Percentiles rank a stretch among this genome's conserved stretches.
Evolutionary conservation across 2,113 vertebrate species (phyloP).

Genomic region (Argyrosomus japonicus): DNA sequence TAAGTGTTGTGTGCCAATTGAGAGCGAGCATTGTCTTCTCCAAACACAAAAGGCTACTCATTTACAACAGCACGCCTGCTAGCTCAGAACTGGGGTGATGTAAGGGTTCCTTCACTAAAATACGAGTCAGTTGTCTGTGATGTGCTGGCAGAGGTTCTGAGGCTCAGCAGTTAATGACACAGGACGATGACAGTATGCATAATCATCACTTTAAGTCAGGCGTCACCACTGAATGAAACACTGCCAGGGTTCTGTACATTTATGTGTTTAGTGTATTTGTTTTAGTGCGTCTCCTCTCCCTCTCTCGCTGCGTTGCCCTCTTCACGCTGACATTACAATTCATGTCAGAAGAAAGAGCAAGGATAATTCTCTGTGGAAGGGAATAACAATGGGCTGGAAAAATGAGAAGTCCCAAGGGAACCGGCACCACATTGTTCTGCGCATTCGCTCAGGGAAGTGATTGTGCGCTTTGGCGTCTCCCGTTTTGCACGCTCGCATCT

Average conservation of each 20-base stretch:
- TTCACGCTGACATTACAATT: conserved; percentile 56
- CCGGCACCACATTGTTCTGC: conserved; percentile 51
- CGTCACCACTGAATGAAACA: conserved; percentile 28
- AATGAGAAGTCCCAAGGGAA: conserved; percentile 56
- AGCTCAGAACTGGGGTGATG: conserved; percentile 35
- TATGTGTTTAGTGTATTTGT: conserved; percentile 26
- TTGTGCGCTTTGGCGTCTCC: conserved; percentile 43
- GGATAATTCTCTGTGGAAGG: conserved; percentile 53
- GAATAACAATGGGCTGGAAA: conserved; percentile 62
- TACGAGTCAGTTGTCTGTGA: conserved; percentile 42
- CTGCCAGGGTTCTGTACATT: conserved; percentile 17
- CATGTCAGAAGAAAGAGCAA: conserved; percentile 47
- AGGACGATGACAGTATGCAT: conserved; percentile 40
- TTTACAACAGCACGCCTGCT: conserved; percentile 38
- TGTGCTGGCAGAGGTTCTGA: conserved; percentile 15
- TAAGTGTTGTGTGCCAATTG: conserved; percentile 29
- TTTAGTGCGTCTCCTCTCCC: conserved; percentile 15
- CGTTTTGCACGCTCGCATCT: conserved; percentile 43
- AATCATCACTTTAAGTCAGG: conserved; percentile 29
- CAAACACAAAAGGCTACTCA: conserved; percentile 63
- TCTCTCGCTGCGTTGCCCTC: conserved; percentile 15
- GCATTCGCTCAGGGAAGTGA: conserved; percentile 35
- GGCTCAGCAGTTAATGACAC: conserved; percentile 53
- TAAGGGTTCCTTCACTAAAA: conserved; percentile 39
- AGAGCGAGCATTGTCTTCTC: conserved; percentile 63